Conservation (phyloP, 2,888 invertebrate species). For the Drosophila kanekoi region DNA sequence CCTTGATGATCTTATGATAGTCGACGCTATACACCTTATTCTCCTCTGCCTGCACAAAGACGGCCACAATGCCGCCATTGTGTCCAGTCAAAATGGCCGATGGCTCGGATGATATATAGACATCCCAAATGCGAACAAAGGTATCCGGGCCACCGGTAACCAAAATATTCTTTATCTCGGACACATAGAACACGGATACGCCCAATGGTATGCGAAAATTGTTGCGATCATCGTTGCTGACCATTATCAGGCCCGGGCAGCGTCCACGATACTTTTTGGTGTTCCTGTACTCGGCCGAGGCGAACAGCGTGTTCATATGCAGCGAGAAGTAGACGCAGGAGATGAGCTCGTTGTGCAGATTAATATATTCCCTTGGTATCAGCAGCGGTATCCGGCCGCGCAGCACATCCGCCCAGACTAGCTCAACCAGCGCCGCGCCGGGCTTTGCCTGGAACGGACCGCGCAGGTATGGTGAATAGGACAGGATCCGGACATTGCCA, state of each 20-base stretch:
- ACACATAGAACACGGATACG: constrained; percentile 88
- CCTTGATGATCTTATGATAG: constrained; percentile 89
- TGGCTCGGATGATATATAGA: constrained; percentile 90
- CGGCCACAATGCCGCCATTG: constrained; percentile 88
- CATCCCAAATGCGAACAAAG: constrained; percentile 91
- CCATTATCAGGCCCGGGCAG: constrained; percentile 79
- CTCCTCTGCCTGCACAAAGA: constrained; percentile 89
- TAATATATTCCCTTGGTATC: constrained; percentile 86
- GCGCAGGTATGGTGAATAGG: constrained; percentile 87
- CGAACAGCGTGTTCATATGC: constrained; percentile 89
- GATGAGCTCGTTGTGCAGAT: constrained; percentile 89
- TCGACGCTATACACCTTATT: constrained; percentile 90
- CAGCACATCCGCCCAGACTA: constrained; percentile 87
- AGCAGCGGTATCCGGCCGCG: constrained; percentile 86
- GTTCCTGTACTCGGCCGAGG: constrained; percentile 87
- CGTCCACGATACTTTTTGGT: constrained; percentile 82
- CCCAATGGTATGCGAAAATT: constrained; percentile 85
- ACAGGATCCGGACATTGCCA: constrained; percentile 89
- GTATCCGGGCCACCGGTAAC: constrained; percentile 92
- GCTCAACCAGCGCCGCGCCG: constrained; percentile 87
- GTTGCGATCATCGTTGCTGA: constrained; percentile 73
- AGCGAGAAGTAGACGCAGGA: constrained; percentile 89
- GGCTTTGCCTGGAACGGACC: constrained; percentile 90
- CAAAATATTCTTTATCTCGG: constrained; percentile 87
- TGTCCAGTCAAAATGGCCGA: constrained; percentile 89